Conservation (phyloP, 2,797 vertebrate genomes). For the Triplophysa bombifrons region DNA sequence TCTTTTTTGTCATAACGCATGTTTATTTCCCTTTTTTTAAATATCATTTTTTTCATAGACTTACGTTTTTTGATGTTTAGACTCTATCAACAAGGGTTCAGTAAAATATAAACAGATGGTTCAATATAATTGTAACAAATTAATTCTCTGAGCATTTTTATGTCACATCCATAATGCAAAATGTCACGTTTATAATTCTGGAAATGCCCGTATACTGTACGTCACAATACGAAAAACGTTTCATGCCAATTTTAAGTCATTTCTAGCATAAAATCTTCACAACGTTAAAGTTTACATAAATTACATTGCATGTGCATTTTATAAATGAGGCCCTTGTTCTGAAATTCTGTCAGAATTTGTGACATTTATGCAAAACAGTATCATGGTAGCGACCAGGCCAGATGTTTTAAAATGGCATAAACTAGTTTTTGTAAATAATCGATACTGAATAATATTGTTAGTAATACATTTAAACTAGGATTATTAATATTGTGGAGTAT, state of each 20-base stretch:
- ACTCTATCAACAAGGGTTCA: too few relatives aligned
- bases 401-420: constrained; percentile 42
- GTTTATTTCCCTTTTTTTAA: too few relatives aligned
- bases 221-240: too few relatives aligned
- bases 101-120: too few relatives aligned
- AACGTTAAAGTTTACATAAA: background rate
- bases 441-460: constrained; percentile 9
- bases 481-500: constrained; percentile 28
- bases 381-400: constrained; percentile 34
- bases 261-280: background rate
- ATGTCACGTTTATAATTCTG: too few relatives aligned
- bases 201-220: too few relatives aligned
- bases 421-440: constrained; percentile 33
- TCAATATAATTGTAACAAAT: too few relatives aligned
- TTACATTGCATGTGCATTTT: background rate
- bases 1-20: too few relatives aligned
- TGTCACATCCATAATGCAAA: too few relatives aligned
- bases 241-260: background rate
- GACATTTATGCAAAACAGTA: constrained; percentile 52
- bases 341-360: constrained; percentile 2
- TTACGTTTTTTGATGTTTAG: too few relatives aligned
- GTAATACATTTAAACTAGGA: constrained; percentile 31
- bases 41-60: too few relatives aligned
- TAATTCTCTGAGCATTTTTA: too few relatives aligned
- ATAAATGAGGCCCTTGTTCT: constrained; percentile 28